Percentiles rank a stretch among this genome's conserved stretches.
These are phyloP conservation scores for Microplitis manilae DNA, from an alignment of 2,888 invertebrate species.

Conservation along the genomic window DNA sequence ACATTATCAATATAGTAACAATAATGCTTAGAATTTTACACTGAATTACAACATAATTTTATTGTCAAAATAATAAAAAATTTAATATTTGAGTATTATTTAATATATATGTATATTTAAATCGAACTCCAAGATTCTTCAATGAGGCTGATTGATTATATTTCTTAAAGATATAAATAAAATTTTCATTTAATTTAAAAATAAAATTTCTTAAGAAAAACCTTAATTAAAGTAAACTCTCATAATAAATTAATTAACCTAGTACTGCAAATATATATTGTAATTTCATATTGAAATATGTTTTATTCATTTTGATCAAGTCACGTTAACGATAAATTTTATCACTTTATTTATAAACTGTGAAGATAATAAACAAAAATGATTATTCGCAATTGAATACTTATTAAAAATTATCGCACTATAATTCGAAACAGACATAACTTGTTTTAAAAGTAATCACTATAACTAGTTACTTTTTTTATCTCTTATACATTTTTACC, in stretches of 20 bases:
- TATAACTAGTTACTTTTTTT: too few species aligned
- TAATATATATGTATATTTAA: too few species aligned
- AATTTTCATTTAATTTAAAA: too few species aligned
- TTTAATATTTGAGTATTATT: background rate
- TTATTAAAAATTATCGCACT: background rate
- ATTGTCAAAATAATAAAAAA: background rate
- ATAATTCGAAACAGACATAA: background rate
- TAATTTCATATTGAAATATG: background rate
- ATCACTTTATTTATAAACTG: background rate
- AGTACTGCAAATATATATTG: too few species aligned
- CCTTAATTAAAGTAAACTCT: too few species aligned
- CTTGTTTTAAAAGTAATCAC: too few species aligned
- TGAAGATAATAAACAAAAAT: background rate
- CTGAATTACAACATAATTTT: background rate
- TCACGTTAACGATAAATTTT: background rate
- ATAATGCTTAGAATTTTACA: constrained; percentile 34
- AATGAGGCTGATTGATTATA: too few species aligned
- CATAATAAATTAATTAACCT: too few species aligned
- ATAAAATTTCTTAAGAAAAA: too few species aligned
- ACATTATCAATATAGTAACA: constrained; percentile 49
- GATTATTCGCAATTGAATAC: background rate
- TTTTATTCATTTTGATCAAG: background rate
- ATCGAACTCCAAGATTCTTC: too few species aligned
- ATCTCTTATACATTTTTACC: too few species aligned
- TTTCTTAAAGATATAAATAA: too few species aligned